Evolutionary conservation across 2,888 invertebrate genomes (phyloP), one percentile per base, ranked within the genome.

Genomic region (Ornithoptera alexandrae): DNA sequence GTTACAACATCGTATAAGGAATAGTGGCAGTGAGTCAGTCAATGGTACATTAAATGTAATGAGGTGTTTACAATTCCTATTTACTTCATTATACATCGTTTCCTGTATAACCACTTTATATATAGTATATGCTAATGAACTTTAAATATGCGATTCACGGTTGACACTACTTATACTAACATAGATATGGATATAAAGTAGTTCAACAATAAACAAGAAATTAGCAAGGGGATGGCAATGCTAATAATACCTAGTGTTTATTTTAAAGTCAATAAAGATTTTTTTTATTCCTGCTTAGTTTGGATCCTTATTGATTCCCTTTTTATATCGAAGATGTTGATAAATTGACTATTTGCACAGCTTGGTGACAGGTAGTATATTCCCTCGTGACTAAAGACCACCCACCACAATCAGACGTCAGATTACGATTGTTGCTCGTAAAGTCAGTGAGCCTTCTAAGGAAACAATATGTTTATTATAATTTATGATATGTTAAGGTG

Each of bases 21-120:
- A 53, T 53, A 53, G 1, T 24, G 10, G 15, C 10, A 36, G 20
- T 67, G 67, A 67, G 17, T 67, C 61, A 67, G 36, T 67, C 20
- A n/a, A 50, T 24, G 53, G 20, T n/a, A 66, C 56, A 62, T 56
- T 53, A n/a, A 30, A 30, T 20, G 36, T 61, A 62, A 61, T 67
- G 56, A 67, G 60, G n/a, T 53, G 56, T 61, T 62, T 56, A 62
- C 56, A 39, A 39, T 61, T 62, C 56, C 4, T 39, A 53, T n/a
- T 39, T 30, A 61, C 63, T 63, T 63, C 67, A 61, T 67, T 67
- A 67, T 42, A 61, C n/a, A 53, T 39, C 61, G 56, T 67, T 67
- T 67, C 61, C 67, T 67, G 67, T 67, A 20, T 61, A 56, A 67
- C 39, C 56, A 67, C 39, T 56, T 61, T 67, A 67, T 61, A 62